These are phyloP conservation scores for Lota lota DNA, from an alignment of 2,113 vertebrate genomes.

Conservation along the genomic window DNA sequence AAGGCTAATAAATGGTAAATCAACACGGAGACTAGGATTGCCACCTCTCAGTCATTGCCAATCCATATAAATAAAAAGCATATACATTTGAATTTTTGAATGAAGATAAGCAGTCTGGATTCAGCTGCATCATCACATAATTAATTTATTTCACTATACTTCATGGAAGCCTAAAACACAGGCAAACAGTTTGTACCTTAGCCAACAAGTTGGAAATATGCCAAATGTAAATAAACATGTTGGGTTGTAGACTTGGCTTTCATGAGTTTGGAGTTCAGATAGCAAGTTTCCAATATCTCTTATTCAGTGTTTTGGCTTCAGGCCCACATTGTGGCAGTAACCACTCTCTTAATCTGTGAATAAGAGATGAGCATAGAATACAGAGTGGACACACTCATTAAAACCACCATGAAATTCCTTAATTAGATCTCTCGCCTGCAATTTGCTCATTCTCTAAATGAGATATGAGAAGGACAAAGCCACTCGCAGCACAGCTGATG, in stretches of 20 bases:
- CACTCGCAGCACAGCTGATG: slow-evolving; percentile 7
- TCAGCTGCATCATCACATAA: no score
- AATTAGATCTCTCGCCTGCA: slow-evolving; percentile 44
- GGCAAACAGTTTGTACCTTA: no score
- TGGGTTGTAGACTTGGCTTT: slow-evolving; percentile 37
- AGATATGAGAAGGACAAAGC: slow-evolving; percentile 40
- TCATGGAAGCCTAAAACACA: no score
- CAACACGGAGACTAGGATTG: no score
- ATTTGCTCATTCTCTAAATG: slow-evolving; percentile 59
- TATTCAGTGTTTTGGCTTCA: slow-evolving; percentile 39
- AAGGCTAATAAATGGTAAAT: no score
- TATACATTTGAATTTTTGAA: slow-evolving; percentile 1
- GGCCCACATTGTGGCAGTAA: slow-evolving; percentile 33
- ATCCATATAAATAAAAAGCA: background rate
- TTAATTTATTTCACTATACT: no score
- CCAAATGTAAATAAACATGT: background rate
- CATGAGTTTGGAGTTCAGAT: slow-evolving; percentile 22
- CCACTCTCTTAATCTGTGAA: slow-evolving; percentile 46
- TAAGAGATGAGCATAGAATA: slow-evolving; percentile 56
- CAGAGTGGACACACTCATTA: slow-evolving; percentile 48
- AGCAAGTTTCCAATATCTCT: slow-evolving; percentile 33
- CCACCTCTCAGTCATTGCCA: no score
- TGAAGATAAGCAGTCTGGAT: background rate
- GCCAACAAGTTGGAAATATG: slow-evolving; percentile 13
- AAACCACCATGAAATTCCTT: slow-evolving; percentile 46